Base-by-base conservation (phyloP, 2,888 invertebrate species). In the Drosophila mercatorum region DNA sequence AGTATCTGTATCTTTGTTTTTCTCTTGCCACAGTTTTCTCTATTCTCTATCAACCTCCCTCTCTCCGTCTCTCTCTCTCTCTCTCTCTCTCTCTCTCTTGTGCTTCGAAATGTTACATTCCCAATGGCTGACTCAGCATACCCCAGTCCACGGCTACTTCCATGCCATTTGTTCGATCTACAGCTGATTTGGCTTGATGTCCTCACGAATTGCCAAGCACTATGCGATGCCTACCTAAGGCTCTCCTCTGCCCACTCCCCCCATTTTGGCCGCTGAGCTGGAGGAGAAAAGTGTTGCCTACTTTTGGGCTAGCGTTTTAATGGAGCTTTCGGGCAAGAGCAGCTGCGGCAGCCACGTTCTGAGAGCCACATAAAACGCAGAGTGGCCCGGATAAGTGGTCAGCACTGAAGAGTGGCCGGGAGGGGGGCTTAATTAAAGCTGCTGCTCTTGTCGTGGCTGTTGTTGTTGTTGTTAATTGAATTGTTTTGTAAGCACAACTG, bases 291-390 rank as follows among this genome's bases (percentile, higher is more conserved):
- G 53, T 68, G 66, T 65, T 66, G 78, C 80, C 71, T 70, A 66
- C 49, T 11, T 43, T 66, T 11, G 36, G 8, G 46, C 55, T 34
- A 7, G 26, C 41, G 38, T 43, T 78, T 62, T 62, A 72, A 66
- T 66, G 51, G 43, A 56, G 22, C 62, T 10, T n/a, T 28, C 0
- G 49, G 49, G n/a, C 49, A 31, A 5, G 17, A 17, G 58, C 47
- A 36, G 47, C 51, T 44, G 49, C 12, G 31, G 11, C 51, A 46
- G 49, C 65, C 81, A 79, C 80, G 80, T 81, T 44, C 57, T 44
- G 55, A 40, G 59, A 41, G 51, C 64, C 61, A 62, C 69, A 68
- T 82, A 73, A 85, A 80, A 80, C 17, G 28, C 61, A 46, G 31
- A 75, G 66, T 71, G 66, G 51, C 51, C 51, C 40, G 38, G 26